Percentiles rank a stretch among this genome's conserved stretches.
These are phyloP conservation scores for Tapirus terrestris DNA, from an alignment of 2,113 vertebrate species.

Conservation along the genomic window DNA sequence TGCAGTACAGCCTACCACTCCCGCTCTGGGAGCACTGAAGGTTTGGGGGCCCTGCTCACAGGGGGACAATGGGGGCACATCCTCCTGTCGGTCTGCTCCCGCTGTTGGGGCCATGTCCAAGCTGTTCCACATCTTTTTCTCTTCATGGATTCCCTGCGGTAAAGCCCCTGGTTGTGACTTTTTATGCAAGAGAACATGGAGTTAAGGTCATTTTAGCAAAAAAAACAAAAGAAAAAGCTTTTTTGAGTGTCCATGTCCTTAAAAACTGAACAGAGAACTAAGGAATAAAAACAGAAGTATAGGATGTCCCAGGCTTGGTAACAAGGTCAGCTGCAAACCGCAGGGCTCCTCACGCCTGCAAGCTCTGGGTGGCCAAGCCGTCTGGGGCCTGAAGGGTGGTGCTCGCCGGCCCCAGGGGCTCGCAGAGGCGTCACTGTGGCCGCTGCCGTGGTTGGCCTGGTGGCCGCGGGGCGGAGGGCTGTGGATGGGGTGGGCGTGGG, in stretches of 20 bases:
- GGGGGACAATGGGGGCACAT: too few species aligned
- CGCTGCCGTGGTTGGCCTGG: too few species aligned
- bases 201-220: not conserved
- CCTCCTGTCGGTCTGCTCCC: accelerated
- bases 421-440: too few species aligned
- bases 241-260: not conserved
- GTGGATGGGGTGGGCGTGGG: too few species aligned
- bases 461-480: accelerated
- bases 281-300: not conserved
- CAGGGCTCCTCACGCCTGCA: not conserved
- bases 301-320: not conserved
- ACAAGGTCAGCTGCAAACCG: not conserved
- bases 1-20: too few species aligned
- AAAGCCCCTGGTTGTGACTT: not conserved
- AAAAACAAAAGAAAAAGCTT: not conserved
- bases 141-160: not conserved
- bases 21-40: too few species aligned
- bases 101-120: accelerated
- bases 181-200: not conserved
- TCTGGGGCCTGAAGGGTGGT: not conserved
- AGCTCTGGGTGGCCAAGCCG: not conserved
- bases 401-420: not conserved
- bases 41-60: too few species aligned
- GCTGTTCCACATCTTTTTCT: not conserved
- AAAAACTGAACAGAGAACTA: not conserved